Evolutionary conservation across 1,140 invertebrate genomes (phyloP).

Genomic region (Sinonovacula constricta): DNA sequence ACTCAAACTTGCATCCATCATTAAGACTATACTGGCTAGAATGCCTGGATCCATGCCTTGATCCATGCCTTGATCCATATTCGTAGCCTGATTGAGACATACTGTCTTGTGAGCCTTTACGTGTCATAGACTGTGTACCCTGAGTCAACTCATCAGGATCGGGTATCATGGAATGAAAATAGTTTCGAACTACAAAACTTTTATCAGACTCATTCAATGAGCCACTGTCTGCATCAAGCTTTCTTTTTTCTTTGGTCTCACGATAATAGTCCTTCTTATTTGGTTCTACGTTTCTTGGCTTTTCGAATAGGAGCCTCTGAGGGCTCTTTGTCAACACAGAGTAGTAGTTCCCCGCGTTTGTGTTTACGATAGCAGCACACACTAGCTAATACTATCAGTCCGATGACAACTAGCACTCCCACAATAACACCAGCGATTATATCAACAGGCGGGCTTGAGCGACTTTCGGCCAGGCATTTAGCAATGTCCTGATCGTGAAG

Average conservation of each 20-base stretch:
- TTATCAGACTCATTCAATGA: slow-evolving; percentile 57
- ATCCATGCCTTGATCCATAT: slow-evolving; percentile 30
- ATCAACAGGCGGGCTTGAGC: not conserved
- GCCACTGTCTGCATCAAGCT: slow-evolving; percentile 39
- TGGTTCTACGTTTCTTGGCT: slow-evolving; percentile 6
- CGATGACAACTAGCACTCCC: slow-evolving; percentile 18
- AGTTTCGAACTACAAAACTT: slow-evolving; percentile 53
- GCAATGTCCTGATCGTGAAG: too few relatives aligned
- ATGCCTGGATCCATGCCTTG: slow-evolving; percentile 26
- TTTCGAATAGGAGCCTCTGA: not conserved
- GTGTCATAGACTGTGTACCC: slow-evolving; percentile 47
- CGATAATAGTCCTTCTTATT: slow-evolving; percentile 36
- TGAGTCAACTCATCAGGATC: slow-evolving; percentile 30
- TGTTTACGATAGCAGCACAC: slow-evolving; percentile 11
- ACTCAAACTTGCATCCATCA: slow-evolving; percentile 42
- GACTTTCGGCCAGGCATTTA: not conserved
- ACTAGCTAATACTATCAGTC: slow-evolving; percentile 13
- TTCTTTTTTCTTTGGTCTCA: slow-evolving; percentile 43
- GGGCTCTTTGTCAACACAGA: slow-evolving; percentile 11
- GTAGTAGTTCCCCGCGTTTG: slow-evolving; percentile 5
- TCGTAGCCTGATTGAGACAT: slow-evolving; percentile 45
- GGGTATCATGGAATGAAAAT: slow-evolving; percentile 53
- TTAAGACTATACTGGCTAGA: slow-evolving; percentile 47
- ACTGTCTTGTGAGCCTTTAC: slow-evolving; percentile 37
- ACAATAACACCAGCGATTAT: slow-evolving; percentile 25